Conservation (phyloP, 1,140 invertebrate species). For the Wasmannia auropunctata region DNA sequence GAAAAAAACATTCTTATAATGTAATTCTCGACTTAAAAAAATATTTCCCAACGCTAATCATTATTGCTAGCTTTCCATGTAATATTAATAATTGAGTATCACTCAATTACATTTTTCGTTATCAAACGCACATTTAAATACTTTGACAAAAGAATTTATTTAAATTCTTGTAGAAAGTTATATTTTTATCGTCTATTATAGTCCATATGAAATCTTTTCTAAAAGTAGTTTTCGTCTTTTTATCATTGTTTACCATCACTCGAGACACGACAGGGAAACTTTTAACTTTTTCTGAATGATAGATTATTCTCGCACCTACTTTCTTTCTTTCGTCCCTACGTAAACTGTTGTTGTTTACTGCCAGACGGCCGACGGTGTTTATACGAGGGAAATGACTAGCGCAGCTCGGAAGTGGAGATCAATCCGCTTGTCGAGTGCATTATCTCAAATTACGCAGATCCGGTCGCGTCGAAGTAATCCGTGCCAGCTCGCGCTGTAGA, state of each 20-base stretch:
- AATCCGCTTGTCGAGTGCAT: constrained; percentile 53
- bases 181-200: constrained; percentile 6
- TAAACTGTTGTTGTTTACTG: constrained; percentile 8
- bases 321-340: background rate
- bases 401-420: constrained; percentile 44
- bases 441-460: constrained; percentile 57
- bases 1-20: background rate
- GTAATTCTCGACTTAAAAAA: background rate
- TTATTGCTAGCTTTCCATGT: background rate
- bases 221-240: background rate
- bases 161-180: background rate
- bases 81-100: background rate
- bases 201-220: background rate
- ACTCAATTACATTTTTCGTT: background rate
- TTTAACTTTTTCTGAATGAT: background rate
- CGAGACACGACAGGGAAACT: background rate
- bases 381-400: background rate
- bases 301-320: background rate
- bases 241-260: background rate
- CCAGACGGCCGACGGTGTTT: background rate
- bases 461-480: constrained; percentile 49
- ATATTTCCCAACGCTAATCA: background rate
- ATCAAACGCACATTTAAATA: background rate
- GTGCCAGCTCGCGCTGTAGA: constrained; percentile 17
- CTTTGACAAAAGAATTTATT: background rate